Base-by-base conservation (phyloP, 2,888 invertebrate species). In the Neoascia interrupta region DNA sequence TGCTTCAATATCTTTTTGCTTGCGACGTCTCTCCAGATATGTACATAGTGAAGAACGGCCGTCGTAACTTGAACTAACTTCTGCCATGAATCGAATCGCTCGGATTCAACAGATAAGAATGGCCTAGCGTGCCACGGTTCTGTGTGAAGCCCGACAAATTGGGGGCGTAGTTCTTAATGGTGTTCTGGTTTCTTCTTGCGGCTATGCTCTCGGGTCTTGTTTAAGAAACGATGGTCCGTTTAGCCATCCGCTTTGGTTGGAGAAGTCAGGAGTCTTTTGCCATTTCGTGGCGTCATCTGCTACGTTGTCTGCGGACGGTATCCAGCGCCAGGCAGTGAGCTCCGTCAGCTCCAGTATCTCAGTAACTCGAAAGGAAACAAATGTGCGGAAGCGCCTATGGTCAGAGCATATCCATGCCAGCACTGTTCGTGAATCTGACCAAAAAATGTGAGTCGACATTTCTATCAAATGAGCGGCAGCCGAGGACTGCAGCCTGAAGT, bases 61-160 rank as follows among this genome's bases (percentile, higher is more conserved):
- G 63, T 5, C 11, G n/a, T 28, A 5, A 43, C 23, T 6, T 49
- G 36, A 11, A 61, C 10, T 8, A 61, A 10, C 13, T 11, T 2
- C 19, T 34, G 13, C 47, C 61, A 61, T 11, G 49, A 39, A 1
- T 49, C 39, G 11, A 63, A 63, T 5, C 41, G 39, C 15, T 63
- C 51, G 5, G 21, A 31, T 41, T 31, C 53, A n/a, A 63, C 31
- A 3, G 34, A 10, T 18, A 63, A 19, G 8, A 37, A 16, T 6
- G 13, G 10, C 16, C 54, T 10, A 18, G 23, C 19, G 21, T 54
- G 36, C 8, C 43, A 16, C 1, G 5, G 5, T 4, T 5, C 26
- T n/a, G 8, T 31, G 31, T 31, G 4, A 26, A n/a, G n/a, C n/a
- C 64, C 36, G 8, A 36, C 3, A 16, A 36, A 53, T 10, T 36